Conservation (phyloP, 2,888 invertebrate species). For the Drosophila mimica region DNA sequence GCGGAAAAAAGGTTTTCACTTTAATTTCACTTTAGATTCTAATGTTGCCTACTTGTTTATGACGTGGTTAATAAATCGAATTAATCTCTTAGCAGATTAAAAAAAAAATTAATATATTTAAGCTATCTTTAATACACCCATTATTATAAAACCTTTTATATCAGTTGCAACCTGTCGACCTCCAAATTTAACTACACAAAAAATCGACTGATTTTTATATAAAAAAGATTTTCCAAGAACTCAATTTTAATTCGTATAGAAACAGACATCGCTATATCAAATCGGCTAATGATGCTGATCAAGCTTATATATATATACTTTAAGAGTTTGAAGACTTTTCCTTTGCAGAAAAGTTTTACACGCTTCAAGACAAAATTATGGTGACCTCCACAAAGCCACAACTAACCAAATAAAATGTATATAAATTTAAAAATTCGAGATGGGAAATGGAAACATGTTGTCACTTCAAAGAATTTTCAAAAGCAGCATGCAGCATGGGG, state of each 20-base stretch:
- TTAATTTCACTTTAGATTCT: neutral
- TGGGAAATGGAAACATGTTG: conserved; percentile 3
- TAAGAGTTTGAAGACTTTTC: too few species aligned
- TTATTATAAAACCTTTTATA: neutral
- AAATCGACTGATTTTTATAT: too few species aligned
- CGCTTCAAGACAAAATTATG: neutral
- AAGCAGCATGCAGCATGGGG: conserved; percentile 52
- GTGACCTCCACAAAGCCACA: neutral
- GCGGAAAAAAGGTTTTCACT: conserved; percentile 1
- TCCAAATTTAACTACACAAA: neutral
- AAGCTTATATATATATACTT: too few species aligned
- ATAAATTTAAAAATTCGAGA: neutral
- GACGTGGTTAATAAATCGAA: neutral
- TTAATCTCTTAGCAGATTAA: neutral
- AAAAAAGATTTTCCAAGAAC: too few species aligned
- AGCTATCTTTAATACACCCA: too few species aligned
- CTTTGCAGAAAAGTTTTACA: too few species aligned
- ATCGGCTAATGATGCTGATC: too few species aligned
- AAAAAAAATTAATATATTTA: too few species aligned
- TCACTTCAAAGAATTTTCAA: conserved; percentile 5
- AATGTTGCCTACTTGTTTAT: neutral
- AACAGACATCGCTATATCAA: too few species aligned
- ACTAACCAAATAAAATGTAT: neutral
- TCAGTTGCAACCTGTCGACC: neutral
- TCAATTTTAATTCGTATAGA: too few species aligned